These are phyloP conservation scores for Pseudorhombus dupliciocellatus DNA, from an alignment of 2,113 vertebrate species.

Conservation along the genomic window DNA sequence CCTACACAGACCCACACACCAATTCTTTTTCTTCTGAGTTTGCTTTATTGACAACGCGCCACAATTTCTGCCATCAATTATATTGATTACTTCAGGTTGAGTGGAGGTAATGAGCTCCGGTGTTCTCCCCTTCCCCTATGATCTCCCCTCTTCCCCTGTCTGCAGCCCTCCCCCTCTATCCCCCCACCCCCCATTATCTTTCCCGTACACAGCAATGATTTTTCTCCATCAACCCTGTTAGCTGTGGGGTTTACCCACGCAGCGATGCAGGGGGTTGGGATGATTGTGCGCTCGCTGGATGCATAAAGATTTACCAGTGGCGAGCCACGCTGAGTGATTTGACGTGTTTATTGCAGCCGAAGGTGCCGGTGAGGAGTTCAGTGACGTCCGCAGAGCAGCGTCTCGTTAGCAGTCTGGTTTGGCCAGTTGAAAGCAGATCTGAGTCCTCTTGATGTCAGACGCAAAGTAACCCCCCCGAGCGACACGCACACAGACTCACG, in stretches of 20 bases:
- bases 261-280: conserved; percentile 35
- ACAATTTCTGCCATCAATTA: conserved; percentile 77
- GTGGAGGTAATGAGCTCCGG: conserved; percentile 79
- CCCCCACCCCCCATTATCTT: conserved; percentile 1
- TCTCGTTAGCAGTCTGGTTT: no score
- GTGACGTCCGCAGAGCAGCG: neutral
- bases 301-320: conserved; percentile 31
- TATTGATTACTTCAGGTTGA: conserved; percentile 83
- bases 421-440: neutral
- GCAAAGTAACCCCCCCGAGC: neutral
- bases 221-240: conserved; percentile 76
- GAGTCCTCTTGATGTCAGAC: neutral
- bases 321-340: conserved; percentile 26
- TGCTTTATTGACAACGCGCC: conserved; percentile 64
- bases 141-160: conserved; percentile 39
- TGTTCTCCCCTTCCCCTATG: conserved; percentile 60
- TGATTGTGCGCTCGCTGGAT: conserved; percentile 31
- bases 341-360: conserved; percentile 18
- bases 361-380: neutral
- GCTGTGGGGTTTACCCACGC: conserved; percentile 54
- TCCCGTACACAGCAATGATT: conserved; percentile 73
- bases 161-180: conserved; percentile 31
- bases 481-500: neutral
- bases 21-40: conserved; percentile 33
- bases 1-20: neutral